Evolutionary conservation across 2,113 vertebrate species (phyloP).

Genomic region (Aptenodytes patagonicus): DNA sequence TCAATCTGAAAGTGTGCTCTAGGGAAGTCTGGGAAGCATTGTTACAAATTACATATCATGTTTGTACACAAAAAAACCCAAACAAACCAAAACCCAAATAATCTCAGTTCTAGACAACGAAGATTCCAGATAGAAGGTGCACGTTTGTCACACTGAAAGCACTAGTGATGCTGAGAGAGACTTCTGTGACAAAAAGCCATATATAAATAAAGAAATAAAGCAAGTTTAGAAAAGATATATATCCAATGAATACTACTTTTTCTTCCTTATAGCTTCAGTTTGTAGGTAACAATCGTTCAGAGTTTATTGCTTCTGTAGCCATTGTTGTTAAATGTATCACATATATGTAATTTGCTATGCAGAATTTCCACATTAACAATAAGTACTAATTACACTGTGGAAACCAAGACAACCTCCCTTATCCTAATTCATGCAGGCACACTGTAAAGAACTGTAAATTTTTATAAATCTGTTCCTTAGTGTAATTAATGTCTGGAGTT

Average conservation of each 20-base stretch:
- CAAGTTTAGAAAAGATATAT: neutral
- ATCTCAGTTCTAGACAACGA: neutral
- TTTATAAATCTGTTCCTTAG: neutral
- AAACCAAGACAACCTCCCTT: neutral
- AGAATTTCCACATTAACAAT: neutral
- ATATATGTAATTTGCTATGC: neutral
- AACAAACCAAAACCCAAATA: neutral
- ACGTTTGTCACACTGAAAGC: neutral
- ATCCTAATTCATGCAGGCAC: neutral
- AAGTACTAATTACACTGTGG: neutral
- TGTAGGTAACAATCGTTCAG: neutral
- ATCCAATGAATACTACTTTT: neutral
- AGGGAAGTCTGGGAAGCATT: neutral
- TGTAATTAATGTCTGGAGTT: neutral
- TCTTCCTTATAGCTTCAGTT: neutral
- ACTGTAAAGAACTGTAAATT: neutral
- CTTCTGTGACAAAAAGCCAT: neutral
- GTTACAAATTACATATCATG: neutral
- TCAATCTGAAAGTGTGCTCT: neutral
- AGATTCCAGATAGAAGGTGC: neutral
- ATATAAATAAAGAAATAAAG: neutral
- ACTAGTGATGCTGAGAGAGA: neutral
- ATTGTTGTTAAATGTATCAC: neutral
- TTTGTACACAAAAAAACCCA: accelerated
- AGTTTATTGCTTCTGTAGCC: neutral